Base-by-base conservation (phyloP, 2,888 invertebrate genomes). In the Endomychus coccineus region DNA sequence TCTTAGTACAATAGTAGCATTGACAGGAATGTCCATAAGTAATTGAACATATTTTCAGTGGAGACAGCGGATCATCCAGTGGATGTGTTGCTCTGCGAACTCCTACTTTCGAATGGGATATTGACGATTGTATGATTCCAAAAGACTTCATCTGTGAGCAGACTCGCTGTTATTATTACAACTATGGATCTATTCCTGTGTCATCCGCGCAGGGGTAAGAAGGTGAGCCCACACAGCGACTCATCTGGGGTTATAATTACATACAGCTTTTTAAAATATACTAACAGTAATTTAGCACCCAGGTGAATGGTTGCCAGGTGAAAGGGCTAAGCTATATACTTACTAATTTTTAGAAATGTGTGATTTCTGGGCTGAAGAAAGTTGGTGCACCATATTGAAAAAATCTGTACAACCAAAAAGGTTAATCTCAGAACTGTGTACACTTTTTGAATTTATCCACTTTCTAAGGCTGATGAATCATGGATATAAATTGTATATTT, bases 171-270 rank as follows among this genome's bases (percentile, higher is more conserved):
- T 87, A 87, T 69, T 87, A 86, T 71, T 87, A 86, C 74, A 87
- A 87, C 71, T 88, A 87, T 69, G 87, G 86, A 66, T 85, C 85
- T 67, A 86, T 86, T 73, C 85, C 85, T 66, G 86, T 86, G 62
- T 84, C 85, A 66, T 83, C 85, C 58, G 79, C 84, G 77, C 86
- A 87, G 85, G 86, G 86, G 86, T 87, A 87, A 86, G 85, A 71
- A 82, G 81, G 81, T 81, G 81, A 80, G 80, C 59, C 59, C 57
- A 27, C 49, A 48, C 48, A 50, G 49, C 56, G 47, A 55, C 54
- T 51, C 55, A 53, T 54, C 56, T 49, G 48, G 55, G 53, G 55
- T 56, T 54, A 46, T 28, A 27, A 29, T 39, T 16, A 17, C 27
- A 21, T 33, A 22, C 13, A 23, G 34, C 28, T 19, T 22, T 21